Base-by-base conservation (phyloP, 23 tunicate genomes). In the Oikopleura vanhoeffeni region DNA sequence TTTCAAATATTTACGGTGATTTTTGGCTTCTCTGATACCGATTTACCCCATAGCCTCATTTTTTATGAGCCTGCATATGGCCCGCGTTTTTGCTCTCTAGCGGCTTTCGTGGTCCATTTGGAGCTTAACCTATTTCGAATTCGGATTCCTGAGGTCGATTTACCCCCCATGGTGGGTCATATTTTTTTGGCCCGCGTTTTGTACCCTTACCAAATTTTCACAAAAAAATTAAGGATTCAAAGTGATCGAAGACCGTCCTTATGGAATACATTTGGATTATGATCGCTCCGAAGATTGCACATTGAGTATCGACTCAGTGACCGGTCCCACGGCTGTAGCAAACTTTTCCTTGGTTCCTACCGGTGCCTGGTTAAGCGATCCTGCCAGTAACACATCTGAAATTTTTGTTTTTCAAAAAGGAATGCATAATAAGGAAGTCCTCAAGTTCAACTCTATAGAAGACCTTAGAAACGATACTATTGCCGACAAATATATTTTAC, bases 371-470 rank as follows among this genome's bases (percentile, higher is more conserved):
- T 30, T 71, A 30, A 71, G 36, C 34, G 79, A 71, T 71, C 4
- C 79, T 4, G 79, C 79, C 38, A 13, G 34, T 3, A 32, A 71
- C 32, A 2, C 34, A 3, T 28, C 34, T 2, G 79, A 71, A 71
- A 71, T 71, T 30, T 71, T 18, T 71, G 79, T 71, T 30, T 71
- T 71, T 24, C 79, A 71, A 30, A 18, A 71, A 32, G 34, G 35
- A 24, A 38, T 3, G 4, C 27, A 71, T 2, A 13, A 18, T 30
- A 71, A 71, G 79, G 27, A 18, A 13, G 79, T 71, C 79, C 79
- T 71, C 34, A 71, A 71, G 35, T 71, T 71, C 79, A 71, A 71
- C 79, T 71, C 79, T 2, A 71, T 38, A 28, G 79, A 71, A 71
- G 79, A 71, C 32, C 38, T 71, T 4, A 71, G 2, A 2, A 30